phyloP scores from a whole-genome alignment of 2,888 invertebrate species.

The Eupithecia subumbrata region DNA sequence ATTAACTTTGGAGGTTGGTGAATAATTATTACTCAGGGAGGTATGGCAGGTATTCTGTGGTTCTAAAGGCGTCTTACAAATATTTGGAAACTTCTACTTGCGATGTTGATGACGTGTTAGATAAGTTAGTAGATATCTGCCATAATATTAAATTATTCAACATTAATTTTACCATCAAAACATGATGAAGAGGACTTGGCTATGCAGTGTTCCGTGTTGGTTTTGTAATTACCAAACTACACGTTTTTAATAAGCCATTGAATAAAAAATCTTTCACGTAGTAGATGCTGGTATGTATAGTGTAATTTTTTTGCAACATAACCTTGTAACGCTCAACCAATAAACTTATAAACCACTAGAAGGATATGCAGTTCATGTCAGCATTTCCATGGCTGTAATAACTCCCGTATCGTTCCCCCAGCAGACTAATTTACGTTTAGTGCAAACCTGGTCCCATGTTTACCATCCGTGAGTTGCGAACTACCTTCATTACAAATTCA shows the following conservation, averaged over 20 bases:
- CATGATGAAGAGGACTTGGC: too few relatives aligned
- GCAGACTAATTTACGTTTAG: constrained; percentile 43
- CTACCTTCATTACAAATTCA: constrained; percentile 44
- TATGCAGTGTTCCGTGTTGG: not conserved
- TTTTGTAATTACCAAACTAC: not conserved
- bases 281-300: not conserved
- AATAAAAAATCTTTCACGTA: not conserved
- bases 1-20: not conserved
- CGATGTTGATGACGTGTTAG: not conserved
- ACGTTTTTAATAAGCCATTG: not conserved
- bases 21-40: not conserved
- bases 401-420: constrained; percentile 33
- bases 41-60: not conserved
- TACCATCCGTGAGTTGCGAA: constrained; percentile 37
- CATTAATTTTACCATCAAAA: too few relatives aligned
- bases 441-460: constrained; percentile 37
- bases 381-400: constrained; percentile 21
- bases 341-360: not conserved
- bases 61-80: not conserved
- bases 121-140: too few relatives aligned
- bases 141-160: too few relatives aligned
- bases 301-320: not conserved
- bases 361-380: not conserved
- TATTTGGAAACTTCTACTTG: not conserved
- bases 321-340: not conserved